These are phyloP conservation scores for Polymixis flavicincta DNA, from an alignment of 2,888 invertebrate genomes.

Conservation along the genomic window DNA sequence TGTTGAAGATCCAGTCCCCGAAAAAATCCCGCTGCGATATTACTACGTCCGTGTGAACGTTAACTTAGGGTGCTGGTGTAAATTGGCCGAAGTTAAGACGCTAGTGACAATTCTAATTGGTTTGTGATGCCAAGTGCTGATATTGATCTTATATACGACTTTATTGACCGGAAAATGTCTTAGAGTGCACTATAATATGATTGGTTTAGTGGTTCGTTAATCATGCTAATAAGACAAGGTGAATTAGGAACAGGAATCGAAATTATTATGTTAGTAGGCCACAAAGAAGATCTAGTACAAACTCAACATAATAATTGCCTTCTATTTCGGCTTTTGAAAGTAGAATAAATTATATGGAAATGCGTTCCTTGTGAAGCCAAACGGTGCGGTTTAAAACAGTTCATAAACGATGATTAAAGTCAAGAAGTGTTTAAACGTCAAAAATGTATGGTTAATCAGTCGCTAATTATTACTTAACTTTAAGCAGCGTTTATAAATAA, in stretches of 20 bases:
- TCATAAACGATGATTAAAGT: too few relatives aligned
- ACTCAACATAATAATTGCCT: not conserved
- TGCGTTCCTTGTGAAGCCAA: too few relatives aligned
- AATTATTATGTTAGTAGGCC: not conserved
- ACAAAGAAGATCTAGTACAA: not conserved
- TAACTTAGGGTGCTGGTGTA: constrained; percentile 29
- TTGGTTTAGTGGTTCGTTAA: not conserved
- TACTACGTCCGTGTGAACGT: too few relatives aligned
- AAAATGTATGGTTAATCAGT: too few relatives aligned
- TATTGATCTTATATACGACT: constrained; percentile 48
- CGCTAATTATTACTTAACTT: too few relatives aligned
- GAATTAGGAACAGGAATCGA: not conserved
- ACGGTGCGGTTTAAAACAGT: too few relatives aligned
- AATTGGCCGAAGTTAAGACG: constrained; percentile 56
- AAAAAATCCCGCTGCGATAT: too few relatives aligned
- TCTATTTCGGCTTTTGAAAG: not conserved
- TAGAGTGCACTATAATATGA: constrained; percentile 14
- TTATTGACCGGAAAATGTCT: constrained; percentile 33
- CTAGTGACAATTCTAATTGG: constrained; percentile 49
- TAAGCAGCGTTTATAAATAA: too few relatives aligned
- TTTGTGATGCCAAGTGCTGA: constrained; percentile 47
- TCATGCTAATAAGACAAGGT: not conserved
- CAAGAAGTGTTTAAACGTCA: too few relatives aligned
- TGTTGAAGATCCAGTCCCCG: too few relatives aligned
- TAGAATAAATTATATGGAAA: too few relatives aligned